Base-by-base conservation (phyloP, 2,113 vertebrate species). In the Machaerirhynchus nigripectus region DNA sequence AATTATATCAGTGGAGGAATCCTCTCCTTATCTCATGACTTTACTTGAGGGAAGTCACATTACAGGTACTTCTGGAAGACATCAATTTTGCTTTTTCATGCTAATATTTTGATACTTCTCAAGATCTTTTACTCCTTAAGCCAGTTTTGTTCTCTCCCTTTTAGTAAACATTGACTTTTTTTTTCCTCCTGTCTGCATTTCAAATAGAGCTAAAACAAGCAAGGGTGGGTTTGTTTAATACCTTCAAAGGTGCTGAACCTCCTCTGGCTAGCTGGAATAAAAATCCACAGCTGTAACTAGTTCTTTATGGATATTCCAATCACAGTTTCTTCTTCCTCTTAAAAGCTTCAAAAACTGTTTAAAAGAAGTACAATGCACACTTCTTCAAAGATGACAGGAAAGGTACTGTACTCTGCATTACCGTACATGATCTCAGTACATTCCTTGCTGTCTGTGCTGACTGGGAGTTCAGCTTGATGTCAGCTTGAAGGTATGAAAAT, bases 211-310 rank as follows among this genome's bases (percentile, higher is more conserved):
- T 91, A 95, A 93, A 84, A 89, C 20, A 49, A 55, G 63, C 57
- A 75, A 49, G 65, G 49, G 37, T 79, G 13, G 20, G 82, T 97
- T 93, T 84, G 52, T 75, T 89, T 90, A 94, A 90, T 50, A 93
- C 75, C 39, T 91, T 95, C 68, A 96, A 91, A 86, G 80, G 30
- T 61, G 57, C 63, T 53, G 56, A 96, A 96, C 37, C 50, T 90
- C 53, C 89, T 97, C 84, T 53, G 73, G 61, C 74, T 97, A 92
- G 92, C 91, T 94, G 61, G 57, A 96, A 97, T 91, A 85, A 97
- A 95, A 96, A 86, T 60, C 46, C 73, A 89, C 63, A 95, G 35
- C 14, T 89, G 27, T 84, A 81, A 88, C 63, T 83, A 89, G 47
- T 28, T 79, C 84, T 89, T 96, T 94, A 89, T 88, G 53, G 60